phyloP scores from a whole-genome alignment of 2,797 vertebrate genomes.

The Euthynnus affinis region DNA sequence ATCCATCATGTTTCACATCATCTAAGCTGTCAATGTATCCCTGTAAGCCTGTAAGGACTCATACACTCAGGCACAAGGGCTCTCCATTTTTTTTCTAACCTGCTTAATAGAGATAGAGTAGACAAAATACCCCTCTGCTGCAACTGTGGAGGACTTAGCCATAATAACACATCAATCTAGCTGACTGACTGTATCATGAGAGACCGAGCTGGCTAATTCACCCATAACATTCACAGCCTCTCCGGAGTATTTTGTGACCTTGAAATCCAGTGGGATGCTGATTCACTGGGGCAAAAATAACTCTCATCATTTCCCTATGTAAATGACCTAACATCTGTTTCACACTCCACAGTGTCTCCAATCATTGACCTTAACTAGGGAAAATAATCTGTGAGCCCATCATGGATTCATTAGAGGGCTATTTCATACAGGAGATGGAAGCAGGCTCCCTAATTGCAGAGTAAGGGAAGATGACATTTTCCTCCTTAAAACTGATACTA shows the following conservation, averaged over 20 bases:
- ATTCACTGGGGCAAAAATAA: constrained; percentile 73
- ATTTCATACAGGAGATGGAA: constrained; percentile 64
- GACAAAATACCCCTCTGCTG: constrained; percentile 64
- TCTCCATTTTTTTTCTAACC: constrained; percentile 68
- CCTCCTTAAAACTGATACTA: constrained; percentile 44
- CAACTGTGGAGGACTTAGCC: constrained; percentile 49
- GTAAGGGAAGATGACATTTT: constrained; percentile 46
- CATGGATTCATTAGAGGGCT: constrained; percentile 58
- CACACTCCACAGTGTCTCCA: constrained; percentile 58
- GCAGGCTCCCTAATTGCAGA: constrained; percentile 30
- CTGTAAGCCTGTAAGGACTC: constrained; percentile 52
- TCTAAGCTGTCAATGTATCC: constrained; percentile 52
- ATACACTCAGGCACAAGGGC: constrained; percentile 60
- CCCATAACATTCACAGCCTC: constrained; percentile 48
- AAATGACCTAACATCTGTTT: constrained; percentile 75
- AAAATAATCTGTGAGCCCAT: constrained; percentile 64
- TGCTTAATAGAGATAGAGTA: constrained; percentile 75
- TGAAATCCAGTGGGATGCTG: constrained; percentile 67
- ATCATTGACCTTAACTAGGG: constrained; percentile 69
- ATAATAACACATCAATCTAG: constrained; percentile 71
- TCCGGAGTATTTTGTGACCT: constrained; percentile 67
- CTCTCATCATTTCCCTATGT: constrained; percentile 57
- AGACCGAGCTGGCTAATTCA: constrained; percentile 54
- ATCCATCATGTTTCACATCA: constrained; percentile 72
- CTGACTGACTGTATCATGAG: constrained; percentile 62